Evolutionary conservation across 92 coral and sea anemone genomes (phyloP).

Genomic region (Zoanthus sociatus): DNA sequence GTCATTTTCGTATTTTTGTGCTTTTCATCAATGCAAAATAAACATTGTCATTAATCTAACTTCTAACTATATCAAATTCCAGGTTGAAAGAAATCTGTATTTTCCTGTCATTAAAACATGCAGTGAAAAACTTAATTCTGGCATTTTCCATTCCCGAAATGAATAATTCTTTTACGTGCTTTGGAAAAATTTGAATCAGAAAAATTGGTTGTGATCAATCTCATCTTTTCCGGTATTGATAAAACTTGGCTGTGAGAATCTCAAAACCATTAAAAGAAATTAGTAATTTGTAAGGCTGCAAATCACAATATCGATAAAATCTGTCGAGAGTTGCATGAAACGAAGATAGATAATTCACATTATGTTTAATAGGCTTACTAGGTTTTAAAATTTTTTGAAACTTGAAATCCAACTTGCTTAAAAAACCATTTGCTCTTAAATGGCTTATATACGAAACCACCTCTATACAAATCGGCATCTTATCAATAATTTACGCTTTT

Average conservation of each 20-base stretch:
- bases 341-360: neutral
- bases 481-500: slow-evolving; percentile 1
- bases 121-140: too few species aligned
- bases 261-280: neutral
- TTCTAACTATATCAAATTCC: too few species aligned
- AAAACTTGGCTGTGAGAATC: neutral
- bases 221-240: slow-evolving; percentile 3
- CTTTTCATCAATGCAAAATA: too few species aligned
- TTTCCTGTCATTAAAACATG: too few species aligned
- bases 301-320: neutral
- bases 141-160: too few species aligned
- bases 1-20: too few species aligned
- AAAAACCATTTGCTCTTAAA: neutral
- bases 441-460: neutral
- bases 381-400: neutral
- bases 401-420: too few species aligned
- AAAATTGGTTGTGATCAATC: neutral
- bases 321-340: neutral
- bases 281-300: neutral
- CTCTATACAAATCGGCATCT: neutral
- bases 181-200: neutral
- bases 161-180: too few species aligned
- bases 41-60: too few species aligned
- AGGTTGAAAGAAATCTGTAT: too few species aligned
- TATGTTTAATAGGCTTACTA: neutral